Evolutionary conservation across 1,140 invertebrate genomes (phyloP), one percentile per base, ranked within the genome.

Genomic region (Glossosoma conforme): DNA sequence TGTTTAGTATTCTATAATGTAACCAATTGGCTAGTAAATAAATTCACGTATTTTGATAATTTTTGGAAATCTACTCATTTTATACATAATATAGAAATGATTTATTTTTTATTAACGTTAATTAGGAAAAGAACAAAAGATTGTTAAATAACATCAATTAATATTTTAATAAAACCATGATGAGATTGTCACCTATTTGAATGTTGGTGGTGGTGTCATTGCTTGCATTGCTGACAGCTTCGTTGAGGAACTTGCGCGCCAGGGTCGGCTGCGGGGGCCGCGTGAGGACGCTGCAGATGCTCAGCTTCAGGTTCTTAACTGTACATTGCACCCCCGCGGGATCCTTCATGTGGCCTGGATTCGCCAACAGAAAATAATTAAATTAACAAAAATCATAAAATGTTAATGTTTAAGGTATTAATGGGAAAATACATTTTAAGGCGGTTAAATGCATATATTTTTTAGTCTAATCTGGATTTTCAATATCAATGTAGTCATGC

Each of bases 201-300:
- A 54, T 11, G 47, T 53, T 52, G 15, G 65, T 59, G 40, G 75
- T 81, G 68, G 81, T 81, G 20, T 86, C 80, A 68, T 83, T 81
- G 58, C 79, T 73, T 55, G 81, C 79, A 61, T 82, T 80, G 58
- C 82, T 83, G 21, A 93, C 91, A 28, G 89, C 86, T 71, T 93
- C 88, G 65, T 88, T 92, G 20, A 95, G 74, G 69, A 92, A 82
- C 72, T 91, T 92, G 63, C 87, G 81, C 33, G 89, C 90, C 48
- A 89, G 62, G 33, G 82, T 80, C n/a, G 87, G 84, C 62, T 88
- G 87, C n/a, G 89, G 84, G 2, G 89, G 87, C 60, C 84, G 80
- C 61, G 77, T 76, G 66, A 86, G 85, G 24, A 94, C 83, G 75
- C 94, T 89, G 65, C 84, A 82, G 54, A 94, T 79, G 10, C 82